A percentile compares a stretch with the other conserved stretches of the same genome.
These are phyloP conservation scores for Stomorhina lunata DNA, from an alignment of 2,888 invertebrate genomes.

Conservation along the genomic window DNA sequence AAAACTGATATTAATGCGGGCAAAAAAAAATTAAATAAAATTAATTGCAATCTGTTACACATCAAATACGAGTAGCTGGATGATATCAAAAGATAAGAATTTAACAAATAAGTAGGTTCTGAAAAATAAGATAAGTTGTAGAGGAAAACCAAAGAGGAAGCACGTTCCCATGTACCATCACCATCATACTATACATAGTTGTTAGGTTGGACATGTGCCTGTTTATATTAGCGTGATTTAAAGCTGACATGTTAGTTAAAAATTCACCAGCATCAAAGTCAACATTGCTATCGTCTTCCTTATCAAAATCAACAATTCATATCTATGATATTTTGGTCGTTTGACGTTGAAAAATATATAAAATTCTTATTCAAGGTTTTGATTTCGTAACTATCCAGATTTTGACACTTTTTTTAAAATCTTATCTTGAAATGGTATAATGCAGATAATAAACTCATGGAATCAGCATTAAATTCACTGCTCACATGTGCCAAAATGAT, in stretches of 20 bases:
- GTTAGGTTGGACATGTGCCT: background rate
- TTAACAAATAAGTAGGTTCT: constrained; percentile 47
- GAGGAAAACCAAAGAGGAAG: background rate
- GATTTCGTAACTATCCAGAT: background rate
- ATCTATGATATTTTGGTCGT: background rate
- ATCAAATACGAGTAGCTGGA: constrained; percentile 30
- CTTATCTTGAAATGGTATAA: background rate
- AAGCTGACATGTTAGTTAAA: constrained; percentile 12
- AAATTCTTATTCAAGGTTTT: constrained; percentile 6
- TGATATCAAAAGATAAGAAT: constrained; percentile 45
- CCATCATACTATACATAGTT: too few species aligned
- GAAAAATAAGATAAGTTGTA: constrained; percentile 8
- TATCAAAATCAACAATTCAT: constrained; percentile 31
- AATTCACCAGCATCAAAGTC: constrained; percentile 18
- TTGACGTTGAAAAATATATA: background rate
- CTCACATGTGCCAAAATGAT: too few species aligned
- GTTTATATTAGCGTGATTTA: background rate
- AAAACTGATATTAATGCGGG: constrained; percentile 38
- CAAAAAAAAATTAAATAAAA: constrained; percentile 28
- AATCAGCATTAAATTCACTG: too few species aligned
- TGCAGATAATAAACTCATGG: too few species aligned
- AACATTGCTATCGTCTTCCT: background rate
- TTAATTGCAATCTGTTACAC: constrained; percentile 21
- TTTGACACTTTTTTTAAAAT: background rate
- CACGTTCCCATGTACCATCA: too few species aligned